Base-by-base conservation (phyloP, 2,113 vertebrate genomes). In the Canis aureus region DNA sequence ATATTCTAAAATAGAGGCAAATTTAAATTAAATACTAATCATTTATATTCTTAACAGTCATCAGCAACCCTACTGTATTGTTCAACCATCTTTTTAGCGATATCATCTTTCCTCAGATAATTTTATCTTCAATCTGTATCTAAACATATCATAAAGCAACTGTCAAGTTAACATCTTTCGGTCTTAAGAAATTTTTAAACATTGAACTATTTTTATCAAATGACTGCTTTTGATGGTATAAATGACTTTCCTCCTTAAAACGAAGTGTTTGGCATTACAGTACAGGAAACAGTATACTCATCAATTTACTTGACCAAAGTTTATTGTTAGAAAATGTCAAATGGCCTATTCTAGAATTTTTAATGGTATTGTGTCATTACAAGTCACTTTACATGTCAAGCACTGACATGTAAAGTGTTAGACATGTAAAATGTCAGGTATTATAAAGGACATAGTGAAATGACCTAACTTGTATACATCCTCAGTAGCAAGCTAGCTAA, bases 21-120 rank as follows among this genome's bases (percentile, higher is more conserved):
- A n/a, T 23, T 57, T 59, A 80, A 95, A 55, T 25, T 59, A 91
- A 91, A 69, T 64, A 66, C 69, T 53, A 90, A 11, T 64, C 23
- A 93, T 17, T 82, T 27, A 51, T 66, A 27, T 93, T 93, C 67
- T 88, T 92, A 53, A 91, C 88, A 80, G 11, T 27, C 11, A 74
- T 80, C 17, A 74, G 9, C 22, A 76, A 57, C 29, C 1, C 8
- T 78, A 22, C 8, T 10, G 25, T 67, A 25, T 22, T 71, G 11
- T 71, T 87, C 5, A 71, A 79, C 43, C n/a, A 53, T 67, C 9
- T n/a, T 95, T 38, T 49, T 78, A 80, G 12, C 23, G 23, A 29
- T 86, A 8, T 22, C 5, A 57, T 82, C 11, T 87, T 90, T 29
- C 38, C 43, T 9, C 23, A 93, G 19, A 71, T 35, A 82, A 71